These are phyloP conservation scores for Maconellicoccus hirsutus DNA, from an alignment of 1,140 invertebrate genomes.

Conservation along the genomic window DNA sequence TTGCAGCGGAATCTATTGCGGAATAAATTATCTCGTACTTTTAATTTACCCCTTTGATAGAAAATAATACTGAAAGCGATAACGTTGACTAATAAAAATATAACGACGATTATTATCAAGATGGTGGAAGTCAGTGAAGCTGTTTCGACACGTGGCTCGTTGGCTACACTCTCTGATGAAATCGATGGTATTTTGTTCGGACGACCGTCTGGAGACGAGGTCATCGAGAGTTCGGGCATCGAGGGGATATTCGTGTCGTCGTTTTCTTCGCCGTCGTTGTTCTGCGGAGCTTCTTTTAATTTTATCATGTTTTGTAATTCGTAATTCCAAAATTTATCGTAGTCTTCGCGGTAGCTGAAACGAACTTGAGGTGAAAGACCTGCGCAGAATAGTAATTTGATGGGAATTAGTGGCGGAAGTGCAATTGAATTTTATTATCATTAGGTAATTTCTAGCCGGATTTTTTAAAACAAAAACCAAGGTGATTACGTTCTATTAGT, in stretches of 20 bases:
- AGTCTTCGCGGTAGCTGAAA: neutral
- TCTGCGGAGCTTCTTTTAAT: neutral
- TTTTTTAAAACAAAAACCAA: too few relatives aligned
- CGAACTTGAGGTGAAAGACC: neutral
- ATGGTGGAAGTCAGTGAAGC: slow-evolving; percentile 42
- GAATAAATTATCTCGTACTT: slow-evolving; percentile 37
- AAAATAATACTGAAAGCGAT: slow-evolving; percentile 63
- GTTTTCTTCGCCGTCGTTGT: neutral
- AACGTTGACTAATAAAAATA: slow-evolving; percentile 72
- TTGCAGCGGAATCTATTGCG: slow-evolving; percentile 36
- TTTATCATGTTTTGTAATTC: neutral
- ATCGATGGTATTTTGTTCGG: neutral
- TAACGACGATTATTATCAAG: slow-evolving; percentile 60
- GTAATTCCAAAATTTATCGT: slow-evolving; percentile 11
- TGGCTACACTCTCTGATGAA: neutral
- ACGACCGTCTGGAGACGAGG: neutral
- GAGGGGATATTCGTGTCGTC: neutral
- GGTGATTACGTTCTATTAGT: too few relatives aligned
- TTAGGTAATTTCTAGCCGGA: too few relatives aligned
- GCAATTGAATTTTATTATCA: too few relatives aligned
- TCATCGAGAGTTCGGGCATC: neutral
- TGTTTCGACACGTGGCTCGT: slow-evolving; percentile 14
- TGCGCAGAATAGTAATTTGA: neutral
- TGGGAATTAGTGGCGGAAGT: neutral
- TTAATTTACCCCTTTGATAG: slow-evolving; percentile 52